phyloP scores from a whole-genome alignment of 2,113 vertebrate species.

The Psittacara wagleri region DNA sequence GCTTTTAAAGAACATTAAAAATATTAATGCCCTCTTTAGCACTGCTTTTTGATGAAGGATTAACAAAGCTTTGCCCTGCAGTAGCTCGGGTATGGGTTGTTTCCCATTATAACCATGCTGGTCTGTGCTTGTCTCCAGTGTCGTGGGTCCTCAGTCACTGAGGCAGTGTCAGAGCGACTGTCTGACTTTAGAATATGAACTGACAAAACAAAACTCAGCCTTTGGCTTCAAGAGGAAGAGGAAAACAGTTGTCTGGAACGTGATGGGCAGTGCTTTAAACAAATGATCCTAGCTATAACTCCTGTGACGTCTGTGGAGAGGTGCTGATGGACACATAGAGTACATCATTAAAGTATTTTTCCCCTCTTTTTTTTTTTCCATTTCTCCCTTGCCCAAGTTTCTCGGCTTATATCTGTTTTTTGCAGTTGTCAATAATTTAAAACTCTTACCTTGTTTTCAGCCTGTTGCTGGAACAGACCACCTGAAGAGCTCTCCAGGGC shows the following conservation, averaged over 20 bases:
- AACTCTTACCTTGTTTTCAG: constrained; percentile 43
- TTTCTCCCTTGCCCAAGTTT: background rate
- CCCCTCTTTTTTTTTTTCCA: background rate
- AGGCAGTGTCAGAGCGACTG: background rate
- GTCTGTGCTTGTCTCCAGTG: rapidly evolving
- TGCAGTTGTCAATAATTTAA: background rate
- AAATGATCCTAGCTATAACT: background rate
- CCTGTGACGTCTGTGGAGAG: background rate
- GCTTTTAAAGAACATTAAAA: background rate
- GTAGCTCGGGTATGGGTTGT: background rate
- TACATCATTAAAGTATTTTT: background rate
- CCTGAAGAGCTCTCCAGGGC: constrained; percentile 21
- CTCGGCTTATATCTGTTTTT: background rate
- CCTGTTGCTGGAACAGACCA: constrained; percentile 7
- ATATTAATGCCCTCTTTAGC: background rate
- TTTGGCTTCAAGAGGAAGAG: background rate
- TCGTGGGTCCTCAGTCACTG: background rate
- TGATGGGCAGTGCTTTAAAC: background rate
- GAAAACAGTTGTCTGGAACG: background rate
- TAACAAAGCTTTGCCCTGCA: background rate
- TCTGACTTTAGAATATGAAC: background rate
- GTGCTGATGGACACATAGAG: background rate
- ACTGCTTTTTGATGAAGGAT: background rate
- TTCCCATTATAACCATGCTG: background rate
- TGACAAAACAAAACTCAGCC: background rate